Conservation (phyloP, 2,113 vertebrate genomes). For the Corvus cornix region DNA sequence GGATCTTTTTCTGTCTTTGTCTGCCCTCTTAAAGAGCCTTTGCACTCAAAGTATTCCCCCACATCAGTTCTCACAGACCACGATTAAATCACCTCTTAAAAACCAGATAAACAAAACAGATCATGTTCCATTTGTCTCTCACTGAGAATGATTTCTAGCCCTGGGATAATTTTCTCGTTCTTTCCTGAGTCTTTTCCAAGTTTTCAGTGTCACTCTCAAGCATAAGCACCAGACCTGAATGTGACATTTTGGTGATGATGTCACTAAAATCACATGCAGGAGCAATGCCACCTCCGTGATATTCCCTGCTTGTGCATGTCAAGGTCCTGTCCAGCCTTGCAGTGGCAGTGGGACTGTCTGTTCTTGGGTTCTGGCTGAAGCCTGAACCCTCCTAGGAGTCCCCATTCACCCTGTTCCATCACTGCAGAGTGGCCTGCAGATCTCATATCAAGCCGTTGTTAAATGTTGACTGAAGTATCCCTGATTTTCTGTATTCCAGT, state of each 20-base stretch:
- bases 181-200: conserved; percentile 26
- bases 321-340: neutral
- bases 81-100: conserved; percentile 59
- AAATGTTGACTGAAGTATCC: neutral
- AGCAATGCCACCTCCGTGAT: neutral
- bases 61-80: conserved; percentile 43
- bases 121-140: conserved; percentile 5
- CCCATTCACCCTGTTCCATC: neutral
- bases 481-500: neutral
- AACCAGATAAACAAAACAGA: conserved; percentile 54
- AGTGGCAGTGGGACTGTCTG: neutral
- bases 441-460: neutral
- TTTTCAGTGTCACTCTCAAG: neutral
- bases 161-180: conserved; percentile 12
- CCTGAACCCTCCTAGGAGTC: neutral
- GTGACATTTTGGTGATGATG: neutral
- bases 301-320: neutral
- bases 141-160: conserved; percentile 39
- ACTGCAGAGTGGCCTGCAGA: neutral
- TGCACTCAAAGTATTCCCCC: neutral
- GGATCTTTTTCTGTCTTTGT: conserved; percentile 9
- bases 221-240: neutral
- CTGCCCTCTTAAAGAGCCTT: conserved; percentile 43
- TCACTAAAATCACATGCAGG: neutral
- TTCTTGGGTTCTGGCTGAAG: neutral